Base-by-base conservation (phyloP, 2,113 vertebrate genomes). In the Gavialis gangeticus region DNA sequence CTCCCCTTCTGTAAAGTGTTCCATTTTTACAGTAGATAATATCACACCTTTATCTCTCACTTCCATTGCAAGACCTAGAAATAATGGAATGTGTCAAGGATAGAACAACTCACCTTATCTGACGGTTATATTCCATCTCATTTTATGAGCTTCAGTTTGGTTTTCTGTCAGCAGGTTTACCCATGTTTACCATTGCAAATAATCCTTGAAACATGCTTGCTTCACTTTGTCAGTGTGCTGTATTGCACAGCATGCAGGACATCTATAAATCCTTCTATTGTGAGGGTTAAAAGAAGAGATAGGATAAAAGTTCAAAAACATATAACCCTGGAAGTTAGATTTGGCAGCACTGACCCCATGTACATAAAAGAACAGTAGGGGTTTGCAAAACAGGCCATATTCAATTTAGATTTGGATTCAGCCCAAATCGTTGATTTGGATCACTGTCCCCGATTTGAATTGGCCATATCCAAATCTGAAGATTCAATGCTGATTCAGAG, bases 91-190 rank as follows among this genome's bases (percentile, higher is more conserved):
- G 13, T 67, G 67, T 88, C 62, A 63, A 27, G 28, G 89, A 46
- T 71, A 75, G 71, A 79, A 28, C 34, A 28, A 5, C 17, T 46
- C 37, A 27, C 18, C 15, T 91, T 93, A 18, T 25, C 73, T 79
- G 46, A 76, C 30, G 58, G 10, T 79, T 2, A 57, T 75, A 62
- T 89, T 84, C 24, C 1, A 0, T 91, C 88, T 5, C 46, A 12
- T 22, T 22, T n/a, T 85, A 21, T n/a, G 58, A 18, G 12, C 46
- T 78, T 94, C 66, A 84, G 75, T 85, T 81, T 67, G n/a, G 30
- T 89, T 54, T 85, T 73, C n/a, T 75, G 25, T 66, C 73, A 55
- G 76, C 46, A 87, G 6, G 4, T 30, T 88, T 89, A 91, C 75
- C 10, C 59, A 21, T 18, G 64, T 75, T 85, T 56, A 69, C 13